phyloP scores from a whole-genome alignment of 2,888 invertebrate genomes.

The Pollenia angustigena region DNA sequence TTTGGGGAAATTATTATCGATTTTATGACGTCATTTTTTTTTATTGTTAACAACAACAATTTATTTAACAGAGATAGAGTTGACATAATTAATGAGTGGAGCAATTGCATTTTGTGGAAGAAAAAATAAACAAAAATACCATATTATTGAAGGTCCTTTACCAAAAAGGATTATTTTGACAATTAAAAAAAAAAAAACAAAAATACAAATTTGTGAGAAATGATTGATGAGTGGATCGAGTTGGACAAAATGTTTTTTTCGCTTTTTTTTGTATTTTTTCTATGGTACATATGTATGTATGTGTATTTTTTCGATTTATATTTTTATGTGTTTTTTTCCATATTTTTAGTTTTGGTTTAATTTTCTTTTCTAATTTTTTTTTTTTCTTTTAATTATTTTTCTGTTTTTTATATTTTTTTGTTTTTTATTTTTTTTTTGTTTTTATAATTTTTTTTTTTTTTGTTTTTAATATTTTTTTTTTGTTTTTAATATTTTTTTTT shows the following conservation, averaged over 20 bases:
- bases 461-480: constrained; percentile 47
- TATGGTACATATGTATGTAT: not conserved
- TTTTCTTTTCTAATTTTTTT: constrained; percentile 8
- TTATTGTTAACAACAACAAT: constrained; percentile 24
- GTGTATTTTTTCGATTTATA: constrained; percentile 4
- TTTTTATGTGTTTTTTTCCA: constrained; percentile 8
- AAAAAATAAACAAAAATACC: constrained; percentile 81
- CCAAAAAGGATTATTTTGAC: constrained; percentile 50
- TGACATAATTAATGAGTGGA: constrained; percentile 80
- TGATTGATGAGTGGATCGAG: constrained; percentile 31
- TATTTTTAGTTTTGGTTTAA: not conserved
- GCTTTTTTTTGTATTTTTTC: constrained; percentile 1
- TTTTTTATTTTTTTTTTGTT: constrained; percentile 37
- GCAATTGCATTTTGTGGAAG: constrained; percentile 80
- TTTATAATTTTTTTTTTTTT: constrained; percentile 21
- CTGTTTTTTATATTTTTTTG: not conserved
- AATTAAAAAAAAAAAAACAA: constrained; percentile 31
- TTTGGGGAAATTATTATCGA: constrained; percentile 4
- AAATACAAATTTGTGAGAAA: constrained; percentile 39
- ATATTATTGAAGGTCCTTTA: constrained; percentile 79
- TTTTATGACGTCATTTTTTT: constrained; percentile 61
- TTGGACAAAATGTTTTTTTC: constrained; percentile 27
- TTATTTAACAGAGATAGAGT: constrained; percentile 65
- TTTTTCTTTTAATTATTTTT: not conserved
- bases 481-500: constrained; percentile 57